A percentile compares a stretch with the other conserved stretches of the same genome.
phyloP scores from a whole-genome alignment of 2,888 invertebrate species.

The Tenodera sinensis region DNA sequence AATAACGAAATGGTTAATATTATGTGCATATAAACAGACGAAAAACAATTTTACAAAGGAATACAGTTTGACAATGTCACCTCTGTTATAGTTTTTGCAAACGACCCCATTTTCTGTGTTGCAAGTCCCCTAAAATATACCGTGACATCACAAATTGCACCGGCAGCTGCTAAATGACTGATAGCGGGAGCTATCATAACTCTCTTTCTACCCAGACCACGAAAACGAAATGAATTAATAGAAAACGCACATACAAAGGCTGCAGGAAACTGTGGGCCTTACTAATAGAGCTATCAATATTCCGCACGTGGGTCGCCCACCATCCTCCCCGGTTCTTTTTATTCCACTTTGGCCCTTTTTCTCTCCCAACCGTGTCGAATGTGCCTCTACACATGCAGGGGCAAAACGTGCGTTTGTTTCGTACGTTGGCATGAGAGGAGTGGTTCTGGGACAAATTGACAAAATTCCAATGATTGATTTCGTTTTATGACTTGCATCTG shows the following conservation, averaged over 20 bases:
- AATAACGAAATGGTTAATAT: too few species aligned
- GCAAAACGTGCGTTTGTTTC: background rate
- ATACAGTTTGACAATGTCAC: background rate
- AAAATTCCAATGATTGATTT: conserved; percentile 13
- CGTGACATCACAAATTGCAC: background rate
- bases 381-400: background rate
- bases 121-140: background rate
- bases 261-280: background rate
- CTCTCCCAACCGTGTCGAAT: background rate
- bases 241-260: background rate
- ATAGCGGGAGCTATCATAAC: background rate
- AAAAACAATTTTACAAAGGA: too few species aligned
- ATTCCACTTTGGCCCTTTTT: background rate
- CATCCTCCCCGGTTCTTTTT: background rate
- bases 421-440: background rate
- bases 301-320: background rate
- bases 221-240: background rate
- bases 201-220: background rate
- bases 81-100: background rate
- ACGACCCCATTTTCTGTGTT: background rate
- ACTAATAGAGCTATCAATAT: background rate
- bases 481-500: conserved; percentile 5
- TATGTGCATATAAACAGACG: too few species aligned
- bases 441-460: background rate
- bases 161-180: background rate